These are phyloP conservation scores for Diprion similis DNA, from an alignment of 1,140 invertebrate genomes.

Conservation along the genomic window DNA sequence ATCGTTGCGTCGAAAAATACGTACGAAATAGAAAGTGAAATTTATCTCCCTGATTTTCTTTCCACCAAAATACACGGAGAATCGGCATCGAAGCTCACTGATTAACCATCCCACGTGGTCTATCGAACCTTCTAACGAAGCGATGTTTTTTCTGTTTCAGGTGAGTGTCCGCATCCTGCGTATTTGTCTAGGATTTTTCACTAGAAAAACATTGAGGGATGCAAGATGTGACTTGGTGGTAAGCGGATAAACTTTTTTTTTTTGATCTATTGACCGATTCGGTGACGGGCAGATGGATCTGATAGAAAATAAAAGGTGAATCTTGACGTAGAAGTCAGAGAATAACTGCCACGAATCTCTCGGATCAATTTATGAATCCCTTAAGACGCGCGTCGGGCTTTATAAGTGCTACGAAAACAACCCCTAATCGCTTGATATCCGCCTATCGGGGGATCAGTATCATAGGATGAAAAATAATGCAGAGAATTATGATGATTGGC, in stretches of 20 bases:
- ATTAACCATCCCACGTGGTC: too few relatives aligned
- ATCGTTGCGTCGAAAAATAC: neutral
- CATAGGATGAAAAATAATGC: too few relatives aligned
- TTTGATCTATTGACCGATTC: neutral
- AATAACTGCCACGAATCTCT: neutral
- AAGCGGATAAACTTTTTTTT: neutral
- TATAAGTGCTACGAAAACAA: neutral
- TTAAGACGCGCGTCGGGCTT: neutral
- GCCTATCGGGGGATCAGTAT: too few relatives aligned
- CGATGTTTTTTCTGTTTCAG: neutral
- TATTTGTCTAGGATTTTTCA: too few relatives aligned
- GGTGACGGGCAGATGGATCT: neutral
- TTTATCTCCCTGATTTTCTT: neutral
- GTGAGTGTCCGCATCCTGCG: neutral
- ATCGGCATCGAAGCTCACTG: too few relatives aligned
- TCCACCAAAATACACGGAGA: too few relatives aligned
- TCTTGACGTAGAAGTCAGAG: neutral
- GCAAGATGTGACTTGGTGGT: neutral
- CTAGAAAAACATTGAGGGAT: too few relatives aligned
- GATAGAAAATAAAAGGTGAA: neutral
- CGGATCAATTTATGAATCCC: neutral
- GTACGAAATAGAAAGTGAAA: neutral
- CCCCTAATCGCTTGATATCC: neutral
- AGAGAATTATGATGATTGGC: neutral
- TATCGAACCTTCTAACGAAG: neutral